Evolutionary conservation across 2,797 vertebrate species (phyloP), one percentile per base, ranked within the genome.

Genomic region (Sebastolobus altivelis): DNA sequence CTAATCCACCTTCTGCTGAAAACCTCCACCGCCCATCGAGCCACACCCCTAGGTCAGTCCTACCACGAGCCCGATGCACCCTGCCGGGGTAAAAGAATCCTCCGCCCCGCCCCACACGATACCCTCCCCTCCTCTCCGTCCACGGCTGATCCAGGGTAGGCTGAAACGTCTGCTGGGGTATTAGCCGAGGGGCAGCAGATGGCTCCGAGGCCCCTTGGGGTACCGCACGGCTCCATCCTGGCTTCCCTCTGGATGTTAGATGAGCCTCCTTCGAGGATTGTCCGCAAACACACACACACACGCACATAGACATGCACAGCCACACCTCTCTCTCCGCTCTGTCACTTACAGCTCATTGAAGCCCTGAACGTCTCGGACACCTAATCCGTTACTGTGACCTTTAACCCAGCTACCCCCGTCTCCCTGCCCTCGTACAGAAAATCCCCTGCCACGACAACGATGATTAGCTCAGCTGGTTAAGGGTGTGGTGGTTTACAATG

Each of bases 131-230:
- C 82, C 85, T 63, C 63, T 85, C 86, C 84, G 43, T 79, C 77
- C 66, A 1, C 10, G 72, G 76, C 84, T 91, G 80, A 94, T 89
- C 87, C 87, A 74, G 79, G 73, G 75, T 66, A 88, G 77, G 46
- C 75, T 87, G 83, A 84, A 90, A 60, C 91, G 92, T 95, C 93
- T 94, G 93, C 84, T 89, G 86, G 91, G 93, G 91, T 94, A 94
- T 95, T 94, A 95, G 92, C 92, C 89, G 79, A 46, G 22, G 87
- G 91, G 90, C 89, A 89, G 86, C 94, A 95, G 94, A 95, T 95
- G 94, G 93, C 79, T 79, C 4, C 16, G 62, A 72, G 77, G 81
- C 88, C 93, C 91, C 90, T 88, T 84, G 67, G 89, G 90, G 91
- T 90, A 86, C 87, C 14, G 9, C 88, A 77, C 77, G 83, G 88